Base-by-base conservation (phyloP, 2,888 invertebrate genomes). In the Colletes collaris region DNA sequence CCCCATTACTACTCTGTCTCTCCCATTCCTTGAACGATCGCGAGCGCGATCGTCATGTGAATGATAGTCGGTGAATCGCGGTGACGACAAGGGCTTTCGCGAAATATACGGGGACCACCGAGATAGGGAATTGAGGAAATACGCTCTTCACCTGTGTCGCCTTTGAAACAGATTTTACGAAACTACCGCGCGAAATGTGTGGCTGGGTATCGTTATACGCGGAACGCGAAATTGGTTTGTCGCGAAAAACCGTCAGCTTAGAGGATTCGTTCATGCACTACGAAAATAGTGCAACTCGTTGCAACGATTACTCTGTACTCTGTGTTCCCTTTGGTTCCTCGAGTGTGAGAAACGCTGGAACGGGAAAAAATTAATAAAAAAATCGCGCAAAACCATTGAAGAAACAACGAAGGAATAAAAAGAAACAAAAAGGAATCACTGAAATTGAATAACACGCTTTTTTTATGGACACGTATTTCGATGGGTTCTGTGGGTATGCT, bases 51-150 rank as follows among this genome's bases (percentile, higher is more conserved):
- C 78, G 75, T 55, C 77, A 79, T 62, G 74, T 77, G 73, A 64
- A 77, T 78, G 76, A 81, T 84, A 79, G 70, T 79, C 73, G 76
- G 70, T 64, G 40, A 40, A 77, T 75, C 75, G 76, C 58, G 74
- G 69, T 46, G 76, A 59, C 77, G 77, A 84, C 79, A 66, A 49
- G 76, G 72, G 59, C 56, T 85, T 85, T 79, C 66, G 79, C 50
- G 72, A 85, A 80, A 83, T 84, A 72, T 82, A 82, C 70, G 69
- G 70, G 69, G 70, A 27, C 60, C 69, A 64, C 58, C 58, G 59
- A 59, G 13, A 16, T 16, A 66, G 80, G 59, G 58, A 59, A 77
- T 77, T 62, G 69, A 58, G 74, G 68, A 79, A 79, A 75, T 79
- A 68, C 70, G 53, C 53, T 68, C 66, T 65, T 81, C 79, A 67